Evolutionary conservation across 1,140 invertebrate species (phyloP).

Genomic region (Platorchestia sp.): DNA sequence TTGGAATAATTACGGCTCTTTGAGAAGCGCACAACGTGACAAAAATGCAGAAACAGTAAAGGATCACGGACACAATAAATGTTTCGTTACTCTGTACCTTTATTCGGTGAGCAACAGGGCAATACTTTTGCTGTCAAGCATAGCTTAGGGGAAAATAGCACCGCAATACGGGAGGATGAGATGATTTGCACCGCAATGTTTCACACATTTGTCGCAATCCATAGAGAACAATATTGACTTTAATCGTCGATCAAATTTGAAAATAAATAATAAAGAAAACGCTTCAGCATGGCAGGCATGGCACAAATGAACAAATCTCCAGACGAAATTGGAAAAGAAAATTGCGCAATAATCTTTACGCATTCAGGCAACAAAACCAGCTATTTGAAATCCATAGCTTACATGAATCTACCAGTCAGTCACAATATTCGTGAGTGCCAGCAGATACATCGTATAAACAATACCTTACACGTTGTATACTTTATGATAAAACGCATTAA

Average conservation of each 20-base stretch:
- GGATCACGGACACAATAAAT: background rate
- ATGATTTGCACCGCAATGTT: background rate
- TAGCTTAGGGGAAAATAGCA: background rate
- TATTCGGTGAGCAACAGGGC: too few species aligned
- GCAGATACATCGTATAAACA: background rate
- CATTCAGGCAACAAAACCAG: background rate
- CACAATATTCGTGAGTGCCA: background rate
- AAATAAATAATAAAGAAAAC: too few species aligned
- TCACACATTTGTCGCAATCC: too few species aligned
- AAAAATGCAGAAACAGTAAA: background rate
- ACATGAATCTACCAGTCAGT: background rate
- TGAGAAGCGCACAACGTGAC: background rate
- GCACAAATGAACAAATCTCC: background rate
- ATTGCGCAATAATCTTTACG: background rate
- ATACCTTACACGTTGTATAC: too few species aligned
- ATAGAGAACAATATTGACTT: too few species aligned
- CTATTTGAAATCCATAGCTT: background rate
- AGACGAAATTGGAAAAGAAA: background rate
- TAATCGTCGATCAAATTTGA: too few species aligned
- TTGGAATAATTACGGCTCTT: background rate
- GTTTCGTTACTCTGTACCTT: background rate
- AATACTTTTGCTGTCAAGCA: background rate
- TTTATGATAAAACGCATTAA: too few species aligned
- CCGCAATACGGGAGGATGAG: background rate
- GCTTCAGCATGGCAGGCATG: background rate